phyloP scores from a whole-genome alignment of 2,797 vertebrate species.

The Furcifer pardalis region DNA sequence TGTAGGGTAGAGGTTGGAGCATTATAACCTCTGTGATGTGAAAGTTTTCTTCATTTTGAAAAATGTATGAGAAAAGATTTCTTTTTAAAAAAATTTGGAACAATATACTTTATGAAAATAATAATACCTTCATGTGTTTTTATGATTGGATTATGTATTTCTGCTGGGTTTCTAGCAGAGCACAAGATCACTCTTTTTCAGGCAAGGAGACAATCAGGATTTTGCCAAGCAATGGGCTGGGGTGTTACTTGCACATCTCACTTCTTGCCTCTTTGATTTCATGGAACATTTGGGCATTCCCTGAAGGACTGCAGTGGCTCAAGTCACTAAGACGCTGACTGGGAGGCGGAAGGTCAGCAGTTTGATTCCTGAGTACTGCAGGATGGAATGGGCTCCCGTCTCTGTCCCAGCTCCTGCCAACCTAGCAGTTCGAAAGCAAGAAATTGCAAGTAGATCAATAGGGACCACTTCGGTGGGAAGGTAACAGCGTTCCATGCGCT shows the following conservation, averaged over 20 bases:
- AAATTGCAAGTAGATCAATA: too few species aligned
- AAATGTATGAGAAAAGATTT: background rate
- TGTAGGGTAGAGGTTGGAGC: conserved; percentile 32
- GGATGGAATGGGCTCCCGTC: too few species aligned
- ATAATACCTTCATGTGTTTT: background rate
- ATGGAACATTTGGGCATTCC: too few species aligned
- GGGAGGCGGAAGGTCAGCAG: too few species aligned
- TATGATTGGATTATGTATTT: background rate
- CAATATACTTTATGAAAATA: background rate
- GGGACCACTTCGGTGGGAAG: too few species aligned
- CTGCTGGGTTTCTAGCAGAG: background rate
- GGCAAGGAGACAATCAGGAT: background rate
- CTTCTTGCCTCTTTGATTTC: background rate
- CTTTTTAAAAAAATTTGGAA: background rate
- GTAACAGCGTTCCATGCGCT: too few species aligned
- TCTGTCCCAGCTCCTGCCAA: too few species aligned
- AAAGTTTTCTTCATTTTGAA: background rate
- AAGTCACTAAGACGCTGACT: too few species aligned
- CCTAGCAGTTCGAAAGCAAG: too few species aligned
- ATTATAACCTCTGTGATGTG: background rate
- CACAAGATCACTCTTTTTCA: background rate
- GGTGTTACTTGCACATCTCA: background rate
- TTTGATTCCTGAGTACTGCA: too few species aligned
- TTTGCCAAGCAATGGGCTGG: background rate
- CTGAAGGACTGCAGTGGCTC: too few species aligned